These are phyloP conservation scores for Neosilurus mollespiculum DNA, from an alignment of 2,797 vertebrate species.

Conservation along the genomic window DNA sequence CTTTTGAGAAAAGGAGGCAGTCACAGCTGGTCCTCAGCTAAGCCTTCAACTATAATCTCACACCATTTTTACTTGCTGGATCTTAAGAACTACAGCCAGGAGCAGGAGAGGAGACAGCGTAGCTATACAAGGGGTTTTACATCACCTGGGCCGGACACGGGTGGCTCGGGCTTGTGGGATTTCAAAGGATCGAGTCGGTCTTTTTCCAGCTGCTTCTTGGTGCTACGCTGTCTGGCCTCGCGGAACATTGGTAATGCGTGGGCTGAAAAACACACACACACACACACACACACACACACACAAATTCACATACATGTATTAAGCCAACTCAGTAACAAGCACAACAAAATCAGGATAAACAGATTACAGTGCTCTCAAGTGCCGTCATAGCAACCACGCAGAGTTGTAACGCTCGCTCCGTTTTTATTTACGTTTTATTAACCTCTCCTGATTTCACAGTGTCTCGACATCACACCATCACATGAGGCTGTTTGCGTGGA, in stretches of 20 bases:
- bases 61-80: background rate
- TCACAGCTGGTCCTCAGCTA: constrained; percentile 28
- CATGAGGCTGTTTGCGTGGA: constrained; percentile 45
- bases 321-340: constrained; percentile 3
- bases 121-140: background rate
- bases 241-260: constrained; percentile 98
- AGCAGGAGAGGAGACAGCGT: background rate
- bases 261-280: constrained; percentile 68
- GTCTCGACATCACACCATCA: constrained; percentile 64
- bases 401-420: constrained; percentile 1
- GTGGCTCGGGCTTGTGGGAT: constrained; percentile 96
- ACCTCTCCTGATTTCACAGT: constrained; percentile 63
- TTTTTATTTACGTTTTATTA: constrained; percentile 56
- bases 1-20: constrained; percentile 3
- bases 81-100: background rate
- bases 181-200: constrained; percentile 92
- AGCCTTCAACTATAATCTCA: constrained; percentile 34
- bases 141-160: constrained; percentile 95
- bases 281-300: background rate
- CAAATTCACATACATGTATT: constrained; percentile 49
- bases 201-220: constrained; percentile 96
- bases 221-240: constrained; percentile 93
- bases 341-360: constrained; percentile 8
- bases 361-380: constrained; percentile 30
- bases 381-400: constrained; percentile 23